Evolutionary conservation across 2,888 invertebrate genomes (phyloP), one percentile per base, ranked within the genome.

Genomic region (Thalpophila matura): DNA sequence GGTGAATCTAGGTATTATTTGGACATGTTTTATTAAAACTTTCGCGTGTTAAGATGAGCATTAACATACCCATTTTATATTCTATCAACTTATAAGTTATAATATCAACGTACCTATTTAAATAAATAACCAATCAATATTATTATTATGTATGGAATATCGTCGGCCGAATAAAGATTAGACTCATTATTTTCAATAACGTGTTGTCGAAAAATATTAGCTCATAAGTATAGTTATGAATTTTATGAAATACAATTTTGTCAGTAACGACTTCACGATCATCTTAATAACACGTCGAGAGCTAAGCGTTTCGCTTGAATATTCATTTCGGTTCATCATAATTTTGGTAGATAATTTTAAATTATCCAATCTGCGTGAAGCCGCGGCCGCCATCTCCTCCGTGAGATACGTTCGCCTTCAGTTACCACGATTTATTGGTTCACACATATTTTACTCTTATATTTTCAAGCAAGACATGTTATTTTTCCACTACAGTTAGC

Each of bases 211-310:
- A 92, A 86, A 88, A 91, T 95, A 94, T 94, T 93, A 93, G 90
- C 88, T 93, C 88, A 86, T 93, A 94, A 94, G 89, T 94, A 93
- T 93, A 91, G 92, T 94, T 88, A 93, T 93, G 89, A 92, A 80
- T 91, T 91, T 93, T 93, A 94, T 94, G 88, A 94, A 95, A 95
- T 93, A 94, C 90, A 94, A 94, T 94, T 93, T 93, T 84, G 88
- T 86, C 79, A 75, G 89, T 94, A 94, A 95, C 94, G 91, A 93
- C 91, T 89, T 90, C 92, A 91, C 94, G 93, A 94, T 90, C 92
- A 86, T 89, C 90, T 92, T 94, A 94, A 94, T 94, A 94, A 92
- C 90, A 93, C 87, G 89, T 83, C 85, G 82, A 80, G 85, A 81
- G 89, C 86, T 92, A 93, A 94, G 89, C 89, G 92, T 90, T 93